These are phyloP conservation scores for Acanthisitta chloris DNA, from an alignment of 2,113 vertebrate genomes.

Conservation along the genomic window DNA sequence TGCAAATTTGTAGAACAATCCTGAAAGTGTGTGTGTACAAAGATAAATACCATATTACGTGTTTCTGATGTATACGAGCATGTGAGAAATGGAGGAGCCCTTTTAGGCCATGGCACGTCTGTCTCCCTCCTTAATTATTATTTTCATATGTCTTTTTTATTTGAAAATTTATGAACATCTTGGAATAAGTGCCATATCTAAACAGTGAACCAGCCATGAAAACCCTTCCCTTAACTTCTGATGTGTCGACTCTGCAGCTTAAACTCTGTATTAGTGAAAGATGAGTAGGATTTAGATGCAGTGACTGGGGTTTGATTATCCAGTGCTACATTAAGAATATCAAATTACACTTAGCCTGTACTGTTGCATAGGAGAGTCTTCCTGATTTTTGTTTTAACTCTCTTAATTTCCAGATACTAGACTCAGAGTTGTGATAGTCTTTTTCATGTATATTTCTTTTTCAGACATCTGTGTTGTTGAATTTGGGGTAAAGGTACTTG, in stretches of 20 bases:
- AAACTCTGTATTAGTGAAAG: not conserved
- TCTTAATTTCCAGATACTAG: not conserved
- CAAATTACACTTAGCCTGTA: not conserved
- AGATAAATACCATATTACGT: not conserved
- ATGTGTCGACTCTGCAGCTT: not conserved
- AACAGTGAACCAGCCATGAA: not conserved
- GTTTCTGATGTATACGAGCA: not conserved
- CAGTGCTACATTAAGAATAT: not conserved
- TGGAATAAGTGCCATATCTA: not conserved
- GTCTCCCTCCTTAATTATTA: not conserved
- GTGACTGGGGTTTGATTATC: not conserved
- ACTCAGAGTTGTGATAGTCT: not conserved
- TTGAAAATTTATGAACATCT: not conserved
- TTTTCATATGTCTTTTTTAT: not conserved
- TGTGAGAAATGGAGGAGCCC: not conserved
- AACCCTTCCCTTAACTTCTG: not conserved
- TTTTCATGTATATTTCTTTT: not conserved
- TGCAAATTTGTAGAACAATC: not conserved
- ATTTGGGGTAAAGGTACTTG: not conserved
- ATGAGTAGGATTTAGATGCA: not conserved
- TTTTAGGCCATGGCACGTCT: not conserved
- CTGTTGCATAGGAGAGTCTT: not conserved
- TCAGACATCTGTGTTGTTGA: not conserved
- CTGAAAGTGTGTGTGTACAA: not conserved
- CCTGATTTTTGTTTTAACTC: not conserved